phyloP scores from a whole-genome alignment of 2,797 vertebrate genomes.

The Natrix natrix region DNA sequence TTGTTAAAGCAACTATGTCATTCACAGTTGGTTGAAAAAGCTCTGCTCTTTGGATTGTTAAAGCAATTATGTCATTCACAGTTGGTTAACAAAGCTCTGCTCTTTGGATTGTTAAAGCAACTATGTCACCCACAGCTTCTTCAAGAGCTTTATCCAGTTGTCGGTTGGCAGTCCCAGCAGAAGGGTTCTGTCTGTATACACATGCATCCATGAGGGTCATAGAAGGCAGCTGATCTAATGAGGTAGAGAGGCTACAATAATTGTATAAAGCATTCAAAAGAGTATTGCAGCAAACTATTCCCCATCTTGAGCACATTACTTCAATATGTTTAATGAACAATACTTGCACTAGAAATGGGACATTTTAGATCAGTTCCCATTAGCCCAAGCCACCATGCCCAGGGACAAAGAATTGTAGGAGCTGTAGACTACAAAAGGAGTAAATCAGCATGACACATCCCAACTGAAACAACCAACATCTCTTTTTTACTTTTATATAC shows the following conservation, averaged over 20 bases:
- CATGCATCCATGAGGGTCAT: background rate
- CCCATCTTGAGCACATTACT: background rate
- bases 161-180: background rate
- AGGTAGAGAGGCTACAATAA: background rate
- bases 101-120: background rate
- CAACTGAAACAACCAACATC: background rate
- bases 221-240: background rate
- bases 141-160: background rate
- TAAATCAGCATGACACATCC: background rate
- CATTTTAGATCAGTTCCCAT: background rate
- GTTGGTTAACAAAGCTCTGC: too few relatives aligned
- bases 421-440: background rate
- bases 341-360: background rate
- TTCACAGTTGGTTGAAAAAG: too few relatives aligned
- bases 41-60: background rate
- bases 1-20: background rate
- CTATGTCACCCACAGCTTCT: background rate
- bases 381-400: background rate
- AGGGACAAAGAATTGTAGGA: background rate
- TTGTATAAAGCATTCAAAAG: background rate
- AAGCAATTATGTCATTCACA: background rate
- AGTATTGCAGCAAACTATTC: background rate
- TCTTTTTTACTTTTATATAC: background rate
- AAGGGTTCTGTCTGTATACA: background rate
- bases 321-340: background rate